phyloP scores from a whole-genome alignment of 2,888 invertebrate genomes.

The Napeogenes sylphis region DNA sequence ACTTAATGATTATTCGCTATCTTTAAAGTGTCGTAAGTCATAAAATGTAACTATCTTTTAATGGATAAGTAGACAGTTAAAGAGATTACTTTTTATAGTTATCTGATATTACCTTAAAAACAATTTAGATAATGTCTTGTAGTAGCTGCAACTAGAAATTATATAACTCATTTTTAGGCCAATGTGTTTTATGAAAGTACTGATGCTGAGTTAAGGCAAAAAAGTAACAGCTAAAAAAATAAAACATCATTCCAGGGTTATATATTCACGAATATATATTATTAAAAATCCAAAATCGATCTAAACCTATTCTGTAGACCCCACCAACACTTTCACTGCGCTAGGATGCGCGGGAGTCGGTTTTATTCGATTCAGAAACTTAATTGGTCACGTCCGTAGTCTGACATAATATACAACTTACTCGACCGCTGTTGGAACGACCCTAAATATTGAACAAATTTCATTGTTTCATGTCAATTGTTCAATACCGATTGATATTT shows the following conservation, averaged over 20 bases:
- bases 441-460: too few relatives aligned
- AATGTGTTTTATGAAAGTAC: too few relatives aligned
- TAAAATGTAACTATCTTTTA: background rate
- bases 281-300: too few relatives aligned
- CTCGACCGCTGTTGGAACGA: too few relatives aligned
- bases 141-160: background rate
- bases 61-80: background rate
- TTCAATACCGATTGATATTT: too few relatives aligned
- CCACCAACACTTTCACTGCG: conserved; percentile 16
- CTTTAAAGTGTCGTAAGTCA: background rate
- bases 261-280: too few relatives aligned
- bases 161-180: background rate
- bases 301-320: background rate
- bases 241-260: too few relatives aligned
- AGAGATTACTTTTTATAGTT: background rate
- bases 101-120: background rate
- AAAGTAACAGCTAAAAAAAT: too few relatives aligned
- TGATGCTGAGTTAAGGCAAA: too few relatives aligned
- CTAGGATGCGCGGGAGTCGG: conserved; percentile 20
- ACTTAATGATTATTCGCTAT: background rate
- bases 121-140: background rate
- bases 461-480: too few relatives aligned
- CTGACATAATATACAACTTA: conserved; percentile 17
- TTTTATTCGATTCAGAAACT: conserved; percentile 14
- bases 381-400: conserved; percentile 24